A percentile compares a stretch with the other conserved stretches of the same genome.
Conservation (phyloP, 2,888 invertebrate species). For the Eristalinus sepulchralis region DNA sequence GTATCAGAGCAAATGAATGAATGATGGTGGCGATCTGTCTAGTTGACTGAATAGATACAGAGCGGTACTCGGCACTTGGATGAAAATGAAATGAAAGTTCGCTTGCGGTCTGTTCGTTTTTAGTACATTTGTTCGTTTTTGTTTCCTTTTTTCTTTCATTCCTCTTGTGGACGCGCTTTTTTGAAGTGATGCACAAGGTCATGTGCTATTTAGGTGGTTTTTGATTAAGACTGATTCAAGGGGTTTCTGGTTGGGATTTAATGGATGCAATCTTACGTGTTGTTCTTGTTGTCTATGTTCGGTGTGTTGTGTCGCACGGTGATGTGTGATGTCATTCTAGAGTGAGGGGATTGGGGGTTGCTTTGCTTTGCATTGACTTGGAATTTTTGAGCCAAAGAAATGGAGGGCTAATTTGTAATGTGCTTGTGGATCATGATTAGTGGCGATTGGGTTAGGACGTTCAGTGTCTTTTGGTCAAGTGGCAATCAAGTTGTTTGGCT, state of each 20-base stretch:
- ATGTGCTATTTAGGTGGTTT: constrained; percentile 20
- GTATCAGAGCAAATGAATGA: constrained; percentile 47
- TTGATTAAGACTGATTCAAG: constrained; percentile 6
- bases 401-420: not conserved
- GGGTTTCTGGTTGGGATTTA: not conserved
- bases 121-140: not conserved
- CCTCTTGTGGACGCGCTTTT: not conserved
- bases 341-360: not conserved
- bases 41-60: constrained; percentile 46
- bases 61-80: constrained; percentile 23
- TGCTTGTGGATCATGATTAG: not conserved
- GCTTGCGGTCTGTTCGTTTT: not conserved
- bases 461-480: too few species aligned
- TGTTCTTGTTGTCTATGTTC: not conserved
- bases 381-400: not conserved
- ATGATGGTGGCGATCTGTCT: constrained; percentile 65
- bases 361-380: not conserved
- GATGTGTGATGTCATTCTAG: not conserved
- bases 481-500: too few species aligned
- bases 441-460: too few species aligned
- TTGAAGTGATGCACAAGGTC: constrained; percentile 41
- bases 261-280: not conserved
- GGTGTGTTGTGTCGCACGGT: not conserved
- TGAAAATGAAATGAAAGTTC: constrained; percentile 50
- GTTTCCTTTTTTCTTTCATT: not conserved